phyloP scores from a whole-genome alignment of 1,140 invertebrate species.

The Dendroctonus valens region DNA sequence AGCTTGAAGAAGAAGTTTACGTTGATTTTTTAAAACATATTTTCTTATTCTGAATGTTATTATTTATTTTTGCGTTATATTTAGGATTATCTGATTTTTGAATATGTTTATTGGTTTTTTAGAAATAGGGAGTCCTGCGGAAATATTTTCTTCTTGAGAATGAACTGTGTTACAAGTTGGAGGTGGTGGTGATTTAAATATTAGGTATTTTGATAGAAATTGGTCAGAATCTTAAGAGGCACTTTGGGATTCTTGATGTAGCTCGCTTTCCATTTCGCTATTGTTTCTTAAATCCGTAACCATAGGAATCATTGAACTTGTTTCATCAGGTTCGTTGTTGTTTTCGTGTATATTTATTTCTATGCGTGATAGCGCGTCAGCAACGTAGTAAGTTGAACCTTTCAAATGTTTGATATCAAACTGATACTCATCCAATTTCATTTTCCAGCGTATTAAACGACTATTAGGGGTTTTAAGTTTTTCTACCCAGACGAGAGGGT shows the following conservation, averaged over 20 bases:
- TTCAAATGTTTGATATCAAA: background rate
- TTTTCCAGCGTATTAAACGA: slow-evolving; percentile 3
- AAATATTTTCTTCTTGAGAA: background rate
- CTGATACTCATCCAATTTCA: background rate
- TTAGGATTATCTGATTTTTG: background rate
- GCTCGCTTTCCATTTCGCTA: background rate
- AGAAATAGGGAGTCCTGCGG: slow-evolving; percentile 6
- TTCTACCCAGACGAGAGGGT: slow-evolving; percentile 27
- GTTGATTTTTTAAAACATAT: no score
- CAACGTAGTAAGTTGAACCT: background rate
- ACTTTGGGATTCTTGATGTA: background rate
- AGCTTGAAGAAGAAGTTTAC: no score
- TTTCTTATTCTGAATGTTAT: no score
- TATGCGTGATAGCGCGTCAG: background rate
- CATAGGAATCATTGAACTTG: background rate
- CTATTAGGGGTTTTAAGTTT: slow-evolving; percentile 17
- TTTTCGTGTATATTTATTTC: slow-evolving; percentile 5
- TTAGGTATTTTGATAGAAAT: background rate
- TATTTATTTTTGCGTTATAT: background rate
- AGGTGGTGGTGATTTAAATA: background rate
- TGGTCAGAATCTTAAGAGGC: background rate
- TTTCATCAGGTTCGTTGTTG: background rate
- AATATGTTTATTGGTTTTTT: slow-evolving; percentile 8
- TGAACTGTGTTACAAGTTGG: background rate
- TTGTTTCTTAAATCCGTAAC: background rate